A percentile compares a stretch with the other conserved stretches of the same genome.
Conservation (phyloP, 2,797 vertebrate genomes). For the Amazona finschi region DNA sequence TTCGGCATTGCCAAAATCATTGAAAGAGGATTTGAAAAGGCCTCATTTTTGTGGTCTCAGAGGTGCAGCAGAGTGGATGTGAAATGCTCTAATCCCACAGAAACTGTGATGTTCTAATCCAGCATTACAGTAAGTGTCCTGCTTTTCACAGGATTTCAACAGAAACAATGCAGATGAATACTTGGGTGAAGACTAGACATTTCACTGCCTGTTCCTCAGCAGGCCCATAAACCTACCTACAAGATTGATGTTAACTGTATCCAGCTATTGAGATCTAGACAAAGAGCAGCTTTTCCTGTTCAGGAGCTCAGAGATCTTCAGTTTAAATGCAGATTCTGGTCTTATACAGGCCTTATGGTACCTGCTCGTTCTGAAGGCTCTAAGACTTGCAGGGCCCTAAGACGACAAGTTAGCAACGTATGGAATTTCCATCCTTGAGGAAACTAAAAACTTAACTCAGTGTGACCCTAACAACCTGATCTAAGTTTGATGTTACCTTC, state of each 20-base stretch:
- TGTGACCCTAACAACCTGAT: background rate
- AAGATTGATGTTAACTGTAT: background rate
- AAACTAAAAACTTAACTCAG: background rate
- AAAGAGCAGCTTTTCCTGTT: background rate
- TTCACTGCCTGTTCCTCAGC: background rate
- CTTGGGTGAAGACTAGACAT: background rate
- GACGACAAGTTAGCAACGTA: background rate
- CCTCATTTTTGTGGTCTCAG: background rate
- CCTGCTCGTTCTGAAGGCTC: background rate
- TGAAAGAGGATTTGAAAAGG: background rate
- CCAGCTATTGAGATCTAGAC: background rate
- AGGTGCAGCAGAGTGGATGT: background rate
- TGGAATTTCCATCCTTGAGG: background rate
- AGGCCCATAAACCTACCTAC: background rate
- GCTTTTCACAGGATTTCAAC: background rate
- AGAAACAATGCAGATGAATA: background rate
- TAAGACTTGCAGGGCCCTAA: background rate
- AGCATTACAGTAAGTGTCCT: accelerated
- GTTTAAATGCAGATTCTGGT: background rate
- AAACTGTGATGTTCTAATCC: background rate
- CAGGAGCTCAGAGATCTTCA: background rate
- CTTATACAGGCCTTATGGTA: accelerated
- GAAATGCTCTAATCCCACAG: background rate
- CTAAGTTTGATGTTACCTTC: background rate
- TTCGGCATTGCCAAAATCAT: background rate